Percentiles rank a stretch among this genome's conserved stretches.
These are phyloP conservation scores for Rostratula benghalensis DNA, from an alignment of 2,113 vertebrate species.

Conservation along the genomic window DNA sequence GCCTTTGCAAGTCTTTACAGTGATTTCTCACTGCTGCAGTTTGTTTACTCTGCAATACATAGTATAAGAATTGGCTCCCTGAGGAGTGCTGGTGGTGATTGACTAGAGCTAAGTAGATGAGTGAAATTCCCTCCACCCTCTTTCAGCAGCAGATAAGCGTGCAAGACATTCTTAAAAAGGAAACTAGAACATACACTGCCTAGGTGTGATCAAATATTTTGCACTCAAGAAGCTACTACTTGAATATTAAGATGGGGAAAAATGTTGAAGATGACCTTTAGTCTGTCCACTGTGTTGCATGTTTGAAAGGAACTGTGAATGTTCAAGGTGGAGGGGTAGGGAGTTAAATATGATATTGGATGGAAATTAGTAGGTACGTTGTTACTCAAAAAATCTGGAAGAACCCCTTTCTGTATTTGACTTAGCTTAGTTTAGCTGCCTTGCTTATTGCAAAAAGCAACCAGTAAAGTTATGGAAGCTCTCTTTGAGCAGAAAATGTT, in stretches of 20 bases:
- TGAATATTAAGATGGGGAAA: neutral
- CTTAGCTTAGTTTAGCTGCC: neutral
- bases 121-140: neutral
- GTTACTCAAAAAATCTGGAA: neutral
- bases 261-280: neutral
- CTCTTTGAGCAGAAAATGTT: neutral
- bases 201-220: conserved; percentile 38
- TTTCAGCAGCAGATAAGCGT: neutral
- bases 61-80: neutral
- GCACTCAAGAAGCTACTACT: neutral
- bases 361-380: neutral
- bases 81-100: neutral
- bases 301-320: neutral
- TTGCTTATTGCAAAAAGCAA: neutral
- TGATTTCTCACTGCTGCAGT: neutral
- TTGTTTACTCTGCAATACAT: neutral
- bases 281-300: neutral
- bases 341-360: neutral
- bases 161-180: conserved; percentile 8
- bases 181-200: conserved; percentile 7
- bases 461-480: neutral
- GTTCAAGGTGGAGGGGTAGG: neutral
- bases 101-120: neutral
- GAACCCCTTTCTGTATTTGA: neutral
- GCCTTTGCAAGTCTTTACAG: neutral